A percentile compares a stretch with the other conserved stretches of the same genome.
These are phyloP conservation scores for Orthonevra nobilis DNA, from an alignment of 2,888 invertebrate species.

Conservation along the genomic window DNA sequence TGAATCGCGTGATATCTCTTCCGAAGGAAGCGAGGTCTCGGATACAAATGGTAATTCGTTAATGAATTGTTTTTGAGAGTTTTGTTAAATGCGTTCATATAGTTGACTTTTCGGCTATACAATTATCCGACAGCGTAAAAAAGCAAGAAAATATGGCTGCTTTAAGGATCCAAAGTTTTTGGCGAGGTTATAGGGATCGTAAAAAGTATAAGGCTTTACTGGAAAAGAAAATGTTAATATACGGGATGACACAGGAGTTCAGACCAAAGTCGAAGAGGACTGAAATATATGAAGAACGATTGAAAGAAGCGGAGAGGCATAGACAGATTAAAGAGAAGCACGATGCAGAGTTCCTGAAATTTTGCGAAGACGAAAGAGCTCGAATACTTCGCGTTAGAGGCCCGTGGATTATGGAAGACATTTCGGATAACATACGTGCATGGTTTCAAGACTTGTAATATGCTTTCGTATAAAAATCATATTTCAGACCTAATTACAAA, in stretches of 20 bases:
- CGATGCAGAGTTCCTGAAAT: conserved; percentile 77
- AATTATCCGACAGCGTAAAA: no score
- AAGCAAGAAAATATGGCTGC: conserved; percentile 73
- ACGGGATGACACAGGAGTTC: conserved; percentile 78
- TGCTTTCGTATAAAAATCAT: neutral
- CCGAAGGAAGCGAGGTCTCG: neutral
- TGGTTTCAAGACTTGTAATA: conserved; percentile 86
- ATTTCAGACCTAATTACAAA: no score
- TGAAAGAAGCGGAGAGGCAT: conserved; percentile 69
- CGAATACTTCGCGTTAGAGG: conserved; percentile 80
- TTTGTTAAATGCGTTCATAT: no score
- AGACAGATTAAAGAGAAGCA: conserved; percentile 70
- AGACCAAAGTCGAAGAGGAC: conserved; percentile 76
- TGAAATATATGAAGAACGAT: conserved; percentile 71
- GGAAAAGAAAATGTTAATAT: conserved; percentile 75
- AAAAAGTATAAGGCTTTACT: conserved; percentile 60
- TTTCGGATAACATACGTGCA: conserved; percentile 86
- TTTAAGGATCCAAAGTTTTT: conserved; percentile 73
- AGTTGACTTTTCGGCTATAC: no score
- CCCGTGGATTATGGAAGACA: conserved; percentile 85
- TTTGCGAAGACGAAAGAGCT: conserved; percentile 80
- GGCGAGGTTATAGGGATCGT: conserved; percentile 73
- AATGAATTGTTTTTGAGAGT: no score
- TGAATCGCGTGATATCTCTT: no score
- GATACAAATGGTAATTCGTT: no score